These are phyloP conservation scores for Phaonia tiefii DNA, from an alignment of 2,888 invertebrate genomes.

Conservation along the genomic window DNA sequence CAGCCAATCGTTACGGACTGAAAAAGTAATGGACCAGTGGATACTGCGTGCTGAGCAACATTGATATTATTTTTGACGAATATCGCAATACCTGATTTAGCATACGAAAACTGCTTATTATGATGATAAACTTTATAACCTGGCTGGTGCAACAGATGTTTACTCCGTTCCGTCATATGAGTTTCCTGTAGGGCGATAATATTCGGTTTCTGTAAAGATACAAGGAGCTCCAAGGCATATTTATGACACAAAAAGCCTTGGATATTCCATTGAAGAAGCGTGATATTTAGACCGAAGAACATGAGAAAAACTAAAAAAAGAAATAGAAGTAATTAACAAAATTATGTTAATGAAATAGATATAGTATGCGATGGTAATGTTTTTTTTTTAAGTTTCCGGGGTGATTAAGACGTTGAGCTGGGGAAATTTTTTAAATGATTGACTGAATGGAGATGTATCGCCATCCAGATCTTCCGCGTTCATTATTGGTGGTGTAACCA, in stretches of 20 bases:
- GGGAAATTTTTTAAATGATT: background rate
- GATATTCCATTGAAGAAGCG: conserved; percentile 32
- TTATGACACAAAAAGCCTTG: conserved; percentile 34
- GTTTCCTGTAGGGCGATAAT: background rate
- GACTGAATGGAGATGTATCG: no score
- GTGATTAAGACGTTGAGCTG: background rate
- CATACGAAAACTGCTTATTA: conserved; percentile 2
- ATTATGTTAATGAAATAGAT: background rate
- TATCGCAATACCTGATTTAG: conserved; percentile 15
- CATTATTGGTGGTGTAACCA: no score
- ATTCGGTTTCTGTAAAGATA: background rate
- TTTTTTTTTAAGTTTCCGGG: background rate
- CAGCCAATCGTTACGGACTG: background rate
- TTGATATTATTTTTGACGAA: conserved; percentile 17
- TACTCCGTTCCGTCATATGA: background rate
- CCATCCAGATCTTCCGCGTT: no score
- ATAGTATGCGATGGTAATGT: background rate
- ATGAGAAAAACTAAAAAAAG: no score
- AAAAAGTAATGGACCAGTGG: background rate
- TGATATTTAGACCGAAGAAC: background rate
- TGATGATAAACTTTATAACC: conserved; percentile 34
- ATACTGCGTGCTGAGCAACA: background rate
- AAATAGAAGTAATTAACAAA: no score
- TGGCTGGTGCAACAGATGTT: background rate
- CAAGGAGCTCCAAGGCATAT: background rate